These are phyloP conservation scores for Cerastoderma edule DNA, from an alignment of 2,888 invertebrate species.

Conservation along the genomic window DNA sequence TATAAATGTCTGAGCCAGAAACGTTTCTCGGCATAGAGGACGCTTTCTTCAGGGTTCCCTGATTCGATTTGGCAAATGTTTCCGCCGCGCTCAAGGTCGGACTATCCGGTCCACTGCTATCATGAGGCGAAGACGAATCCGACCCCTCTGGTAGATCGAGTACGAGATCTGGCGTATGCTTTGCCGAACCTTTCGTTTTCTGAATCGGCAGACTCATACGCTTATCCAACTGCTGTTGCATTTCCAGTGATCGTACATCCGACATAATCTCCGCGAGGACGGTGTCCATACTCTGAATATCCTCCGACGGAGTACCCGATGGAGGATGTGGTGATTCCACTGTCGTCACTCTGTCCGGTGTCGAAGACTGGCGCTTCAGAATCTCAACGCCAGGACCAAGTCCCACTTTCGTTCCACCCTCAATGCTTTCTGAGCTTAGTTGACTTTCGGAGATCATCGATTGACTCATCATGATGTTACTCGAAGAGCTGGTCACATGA, in stretches of 20 bases:
- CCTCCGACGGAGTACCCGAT: constrained; percentile 52
- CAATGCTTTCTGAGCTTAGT: constrained; percentile 24
- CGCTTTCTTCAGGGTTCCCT: constrained; percentile 90
- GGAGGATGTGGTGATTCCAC: constrained; percentile 43
- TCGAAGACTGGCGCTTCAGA: constrained; percentile 51
- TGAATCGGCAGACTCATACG: constrained; percentile 76
- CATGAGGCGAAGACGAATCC: constrained; percentile 74
- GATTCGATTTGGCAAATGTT: constrained; percentile 91
- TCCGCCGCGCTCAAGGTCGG: constrained; percentile 87
- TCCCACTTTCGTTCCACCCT: constrained; percentile 30
- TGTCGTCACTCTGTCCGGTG: constrained; percentile 46
- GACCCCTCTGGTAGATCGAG: constrained; percentile 81
- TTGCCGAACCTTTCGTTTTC: constrained; percentile 75
- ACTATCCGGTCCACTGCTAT: constrained; percentile 76
- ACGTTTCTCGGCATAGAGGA: constrained; percentile 71
- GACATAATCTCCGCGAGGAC: constrained; percentile 84
- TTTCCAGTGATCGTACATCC: constrained; percentile 81
- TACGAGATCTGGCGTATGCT: constrained; percentile 83
- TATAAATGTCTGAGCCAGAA: constrained; percentile 46
- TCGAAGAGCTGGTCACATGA: constrained; percentile 30
- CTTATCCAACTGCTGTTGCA: constrained; percentile 79
- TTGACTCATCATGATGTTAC: constrained; percentile 50
- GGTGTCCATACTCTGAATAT: constrained; percentile 77
- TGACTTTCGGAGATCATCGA: constrained; percentile 47
- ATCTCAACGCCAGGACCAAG: constrained; percentile 44